Conservation (phyloP, 2,113 vertebrate genomes). For the Sula dactylatra region DNA sequence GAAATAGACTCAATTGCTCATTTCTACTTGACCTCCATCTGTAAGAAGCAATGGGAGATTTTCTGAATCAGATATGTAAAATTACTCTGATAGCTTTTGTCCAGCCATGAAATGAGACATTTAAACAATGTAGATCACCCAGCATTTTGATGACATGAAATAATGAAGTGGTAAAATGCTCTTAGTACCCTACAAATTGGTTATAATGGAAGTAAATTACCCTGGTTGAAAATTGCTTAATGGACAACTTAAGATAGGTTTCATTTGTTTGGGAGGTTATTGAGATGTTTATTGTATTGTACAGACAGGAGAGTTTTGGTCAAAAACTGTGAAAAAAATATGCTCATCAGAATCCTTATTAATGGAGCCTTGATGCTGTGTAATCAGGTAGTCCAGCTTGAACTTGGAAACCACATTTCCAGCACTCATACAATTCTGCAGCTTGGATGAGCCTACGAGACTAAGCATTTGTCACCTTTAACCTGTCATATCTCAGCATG, state of each 20-base stretch:
- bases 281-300: not conserved
- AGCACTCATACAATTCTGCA: not conserved
- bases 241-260: not conserved
- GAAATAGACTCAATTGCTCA: not conserved
- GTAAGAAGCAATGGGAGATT: not conserved
- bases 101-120: not conserved
- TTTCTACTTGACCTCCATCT: not conserved
- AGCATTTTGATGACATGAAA: not conserved
- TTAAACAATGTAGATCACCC: slow-evolving; percentile 1
- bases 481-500: not conserved
- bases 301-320: not conserved
- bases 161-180: not conserved
- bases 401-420: not conserved
- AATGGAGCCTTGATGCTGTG: not conserved
- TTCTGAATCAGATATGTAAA: not conserved
- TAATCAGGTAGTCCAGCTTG: not conserved
- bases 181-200: not conserved
- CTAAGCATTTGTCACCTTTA: not conserved
- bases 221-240: not conserved
- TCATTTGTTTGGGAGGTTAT: not conserved
- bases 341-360: not conserved
- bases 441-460: not conserved
- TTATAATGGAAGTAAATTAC: not conserved
- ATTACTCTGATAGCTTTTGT: not conserved
- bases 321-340: not conserved